Conservation (phyloP, 2,797 vertebrate genomes). For the Luscinia luscinia region DNA sequence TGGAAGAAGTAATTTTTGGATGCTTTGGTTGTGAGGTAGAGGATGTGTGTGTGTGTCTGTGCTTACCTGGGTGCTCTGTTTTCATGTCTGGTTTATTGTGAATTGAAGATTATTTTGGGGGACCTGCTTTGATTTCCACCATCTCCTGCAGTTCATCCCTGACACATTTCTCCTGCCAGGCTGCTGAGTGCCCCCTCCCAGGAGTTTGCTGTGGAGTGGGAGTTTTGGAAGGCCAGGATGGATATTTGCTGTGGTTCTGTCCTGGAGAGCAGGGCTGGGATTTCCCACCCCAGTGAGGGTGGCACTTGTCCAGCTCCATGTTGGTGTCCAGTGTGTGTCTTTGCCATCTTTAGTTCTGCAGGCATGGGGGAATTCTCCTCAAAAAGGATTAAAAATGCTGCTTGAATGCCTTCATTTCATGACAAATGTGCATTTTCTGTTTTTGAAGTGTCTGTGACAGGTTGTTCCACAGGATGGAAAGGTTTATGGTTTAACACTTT, state of each 20-base stretch:
- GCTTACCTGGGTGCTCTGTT: background rate
- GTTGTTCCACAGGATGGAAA: background rate
- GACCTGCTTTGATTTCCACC: accelerated
- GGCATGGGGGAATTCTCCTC: background rate
- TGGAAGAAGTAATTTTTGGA: background rate
- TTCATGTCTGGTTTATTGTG: accelerated
- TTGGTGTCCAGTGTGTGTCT: background rate
- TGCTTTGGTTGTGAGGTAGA: background rate
- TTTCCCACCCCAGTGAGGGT: background rate
- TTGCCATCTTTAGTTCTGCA: background rate
- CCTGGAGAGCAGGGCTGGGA: background rate
- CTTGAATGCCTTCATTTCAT: background rate
- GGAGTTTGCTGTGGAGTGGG: accelerated
- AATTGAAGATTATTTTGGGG: background rate
- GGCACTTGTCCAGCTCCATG: accelerated
- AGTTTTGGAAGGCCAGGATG: background rate
- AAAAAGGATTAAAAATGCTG: background rate
- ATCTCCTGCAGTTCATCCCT: background rate
- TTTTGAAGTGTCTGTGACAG: background rate
- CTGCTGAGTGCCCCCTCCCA: background rate
- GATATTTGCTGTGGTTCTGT: background rate
- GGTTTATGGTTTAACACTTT: background rate
- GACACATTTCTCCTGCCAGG: background rate
- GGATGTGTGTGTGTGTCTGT: background rate
- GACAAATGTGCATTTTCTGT: background rate